These are phyloP conservation scores for Schlechtendalia chinensis DNA, from an alignment of 1,140 invertebrate species.

Conservation along the genomic window DNA sequence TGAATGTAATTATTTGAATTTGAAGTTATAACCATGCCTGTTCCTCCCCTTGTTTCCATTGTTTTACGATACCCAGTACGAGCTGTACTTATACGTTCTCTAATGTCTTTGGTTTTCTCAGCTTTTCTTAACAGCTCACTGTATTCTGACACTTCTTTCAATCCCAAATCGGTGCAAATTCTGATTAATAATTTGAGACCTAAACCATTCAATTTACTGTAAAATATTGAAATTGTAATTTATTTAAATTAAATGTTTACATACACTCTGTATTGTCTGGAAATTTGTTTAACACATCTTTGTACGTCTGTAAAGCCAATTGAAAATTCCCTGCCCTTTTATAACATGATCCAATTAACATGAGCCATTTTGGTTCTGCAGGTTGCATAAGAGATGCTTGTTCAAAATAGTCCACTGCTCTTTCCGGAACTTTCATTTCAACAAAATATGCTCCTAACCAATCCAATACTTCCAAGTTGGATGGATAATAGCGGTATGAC, in stretches of 20 bases:
- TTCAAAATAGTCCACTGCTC: constrained; percentile 85
- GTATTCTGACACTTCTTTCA: constrained; percentile 78
- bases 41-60: constrained; percentile 44
- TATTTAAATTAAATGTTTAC: constrained; percentile 49
- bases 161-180: constrained; percentile 76
- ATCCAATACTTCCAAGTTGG: constrained; percentile 84
- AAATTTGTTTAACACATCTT: constrained; percentile 73
- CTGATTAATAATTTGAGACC: constrained; percentile 79
- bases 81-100: constrained; percentile 62
- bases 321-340: constrained; percentile 80
- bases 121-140: constrained; percentile 75
- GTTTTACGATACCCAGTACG: constrained; percentile 58
- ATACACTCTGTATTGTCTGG: constrained; percentile 83
- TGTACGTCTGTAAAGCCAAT: constrained; percentile 76
- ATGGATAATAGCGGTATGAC: constrained; percentile 86
- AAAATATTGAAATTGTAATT: background rate
- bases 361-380: constrained; percentile 77
- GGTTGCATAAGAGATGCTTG: constrained; percentile 84
- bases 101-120: constrained; percentile 75
- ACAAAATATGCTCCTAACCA: constrained; percentile 91
- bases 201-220: constrained; percentile 51
- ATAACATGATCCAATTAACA: constrained; percentile 82
- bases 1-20: constrained; percentile 15
- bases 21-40: constrained; percentile 13
- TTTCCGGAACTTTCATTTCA: constrained; percentile 83